Evolutionary conservation across 2,113 vertebrate genomes (phyloP).

Genomic region (Pluvialis apricaria): DNA sequence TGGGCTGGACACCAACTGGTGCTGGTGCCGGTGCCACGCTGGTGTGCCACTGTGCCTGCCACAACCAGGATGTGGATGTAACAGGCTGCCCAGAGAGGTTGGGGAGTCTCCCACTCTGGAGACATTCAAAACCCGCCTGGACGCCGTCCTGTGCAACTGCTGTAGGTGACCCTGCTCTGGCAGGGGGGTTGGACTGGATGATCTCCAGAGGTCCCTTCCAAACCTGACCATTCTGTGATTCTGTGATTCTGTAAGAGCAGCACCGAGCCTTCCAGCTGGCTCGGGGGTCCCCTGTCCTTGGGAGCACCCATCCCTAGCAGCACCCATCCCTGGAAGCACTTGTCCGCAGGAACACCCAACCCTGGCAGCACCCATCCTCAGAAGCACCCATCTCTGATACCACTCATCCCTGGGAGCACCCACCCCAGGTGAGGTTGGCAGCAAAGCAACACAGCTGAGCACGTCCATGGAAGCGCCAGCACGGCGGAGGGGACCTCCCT

Average conservation of each 20-base stretch:
- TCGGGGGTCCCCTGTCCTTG: background rate
- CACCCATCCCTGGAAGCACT: background rate
- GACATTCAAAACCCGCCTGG: no score
- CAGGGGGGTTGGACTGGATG: no score
- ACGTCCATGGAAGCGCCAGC: accelerated
- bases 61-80: accelerated
- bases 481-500: background rate
- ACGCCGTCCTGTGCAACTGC: no score
- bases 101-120: no score
- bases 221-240: no score
- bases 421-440: accelerated
- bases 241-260: no score
- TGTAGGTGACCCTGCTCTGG: no score
- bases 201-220: no score
- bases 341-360: background rate
- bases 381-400: background rate
- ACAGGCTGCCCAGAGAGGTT: background rate
- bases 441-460: background rate
- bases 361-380: background rate
- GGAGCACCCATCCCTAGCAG: background rate
- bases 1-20: background rate
- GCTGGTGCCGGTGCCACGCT: accelerated
- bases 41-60: background rate
- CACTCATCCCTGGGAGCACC: background rate
- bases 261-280: background rate